phyloP scores from a whole-genome alignment of 1,140 invertebrate genomes.

The Aphelenchoides besseyi region DNA sequence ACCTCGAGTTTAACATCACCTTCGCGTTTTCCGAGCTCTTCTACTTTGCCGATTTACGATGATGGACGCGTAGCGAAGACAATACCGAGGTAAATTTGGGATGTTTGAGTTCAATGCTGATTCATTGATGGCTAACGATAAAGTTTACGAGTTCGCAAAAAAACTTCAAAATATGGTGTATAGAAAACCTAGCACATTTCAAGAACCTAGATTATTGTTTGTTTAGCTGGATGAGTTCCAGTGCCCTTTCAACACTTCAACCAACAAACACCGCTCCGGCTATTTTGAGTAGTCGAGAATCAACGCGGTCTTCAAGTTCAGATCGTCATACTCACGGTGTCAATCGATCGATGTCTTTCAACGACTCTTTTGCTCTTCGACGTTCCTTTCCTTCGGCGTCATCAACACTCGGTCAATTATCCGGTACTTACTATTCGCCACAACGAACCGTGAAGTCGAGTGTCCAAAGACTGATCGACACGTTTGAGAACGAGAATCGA shows the following conservation, averaged over 20 bases:
- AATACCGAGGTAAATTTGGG: constrained; percentile 3
- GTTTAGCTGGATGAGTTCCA: constrained; percentile 3
- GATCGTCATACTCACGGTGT: background rate
- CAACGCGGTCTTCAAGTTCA: background rate
- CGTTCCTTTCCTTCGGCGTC: constrained; percentile 8
- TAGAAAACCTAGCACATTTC: background rate
- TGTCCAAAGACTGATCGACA: constrained; percentile 33
- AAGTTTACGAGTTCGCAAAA: background rate
- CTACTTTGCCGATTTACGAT: constrained; percentile 8
- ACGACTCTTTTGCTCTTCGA: constrained; percentile 10
- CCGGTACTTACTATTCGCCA: background rate
- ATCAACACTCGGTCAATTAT: background rate
- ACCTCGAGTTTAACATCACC: background rate
- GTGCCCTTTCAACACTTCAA: background rate
- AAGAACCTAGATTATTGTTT: background rate
- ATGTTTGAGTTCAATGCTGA: background rate
- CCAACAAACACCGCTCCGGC: background rate
- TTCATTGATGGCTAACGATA: background rate
- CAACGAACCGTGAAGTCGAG: constrained; percentile 17
- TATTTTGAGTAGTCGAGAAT: background rate
- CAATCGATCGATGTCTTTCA: constrained; percentile 34
- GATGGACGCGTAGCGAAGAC: constrained; percentile 9
- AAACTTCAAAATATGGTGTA: background rate
- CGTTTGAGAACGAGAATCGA: constrained; percentile 35
- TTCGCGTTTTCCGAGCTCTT: constrained; percentile 27